Percentiles rank a stretch among this genome's conserved stretches.
Conservation (phyloP, 1,140 invertebrate genomes). For the Aleiodes sp. region DNA sequence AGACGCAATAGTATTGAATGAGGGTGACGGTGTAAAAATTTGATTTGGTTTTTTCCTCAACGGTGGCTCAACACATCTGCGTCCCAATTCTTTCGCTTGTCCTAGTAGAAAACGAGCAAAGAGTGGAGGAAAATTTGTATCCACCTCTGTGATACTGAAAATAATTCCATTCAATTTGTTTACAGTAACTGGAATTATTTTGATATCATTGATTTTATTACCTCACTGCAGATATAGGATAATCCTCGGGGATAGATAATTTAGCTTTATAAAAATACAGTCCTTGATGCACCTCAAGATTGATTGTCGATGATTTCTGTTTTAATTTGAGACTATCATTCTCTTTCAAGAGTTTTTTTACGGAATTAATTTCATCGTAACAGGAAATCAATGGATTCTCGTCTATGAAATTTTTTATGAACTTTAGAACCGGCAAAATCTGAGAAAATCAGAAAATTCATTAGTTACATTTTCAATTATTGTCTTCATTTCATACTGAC, state of each 20-base stretch:
- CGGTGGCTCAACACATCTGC: slow-evolving; percentile 77
- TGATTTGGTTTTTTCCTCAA: slow-evolving; percentile 65
- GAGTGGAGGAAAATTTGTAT: slow-evolving; percentile 75
- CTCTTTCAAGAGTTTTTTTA: slow-evolving; percentile 67
- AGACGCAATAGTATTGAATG: slow-evolving; percentile 69
- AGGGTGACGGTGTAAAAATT: slow-evolving; percentile 72
- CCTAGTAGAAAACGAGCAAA: slow-evolving; percentile 72
- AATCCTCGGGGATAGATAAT: slow-evolving; percentile 73
- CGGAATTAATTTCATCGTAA: slow-evolving; percentile 75
- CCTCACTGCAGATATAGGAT: slow-evolving; percentile 70
- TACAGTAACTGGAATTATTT: neutral
- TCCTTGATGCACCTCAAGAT: slow-evolving; percentile 70
- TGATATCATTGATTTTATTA: slow-evolving; percentile 39
- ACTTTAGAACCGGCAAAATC: slow-evolving; percentile 69
- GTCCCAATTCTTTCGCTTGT: slow-evolving; percentile 75
- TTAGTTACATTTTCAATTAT: slow-evolving; percentile 11
- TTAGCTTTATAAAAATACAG: slow-evolving; percentile 71
- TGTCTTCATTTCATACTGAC: slow-evolving; percentile 44
- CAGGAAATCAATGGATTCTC: slow-evolving; percentile 80
- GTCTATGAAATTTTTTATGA: slow-evolving; percentile 74
- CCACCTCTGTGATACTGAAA: slow-evolving; percentile 67
- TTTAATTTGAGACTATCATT: slow-evolving; percentile 73
- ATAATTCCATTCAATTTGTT: neutral
- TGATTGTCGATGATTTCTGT: slow-evolving; percentile 74
- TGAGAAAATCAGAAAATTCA: slow-evolving; percentile 44